Evolutionary conservation across 35 echinoderm and acorn worm genomes (phyloP), one percentile per base, ranked within the genome.

Genomic region (Holothuria glaberrima): DNA sequence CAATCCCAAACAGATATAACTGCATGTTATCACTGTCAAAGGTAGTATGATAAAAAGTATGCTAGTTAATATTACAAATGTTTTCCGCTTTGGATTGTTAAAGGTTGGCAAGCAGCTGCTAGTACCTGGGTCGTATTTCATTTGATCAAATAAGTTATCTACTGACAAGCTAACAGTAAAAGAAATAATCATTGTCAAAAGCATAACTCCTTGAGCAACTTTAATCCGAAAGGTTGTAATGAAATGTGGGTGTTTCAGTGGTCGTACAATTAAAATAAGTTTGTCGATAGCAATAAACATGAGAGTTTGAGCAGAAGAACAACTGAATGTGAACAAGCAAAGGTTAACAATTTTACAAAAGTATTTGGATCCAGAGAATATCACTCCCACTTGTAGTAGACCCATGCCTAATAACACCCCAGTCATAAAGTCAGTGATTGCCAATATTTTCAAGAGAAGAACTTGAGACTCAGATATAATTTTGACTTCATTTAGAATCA

Each of bases 161-260:
- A 14, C 17, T 2, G 79, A 83, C 3, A 83, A 27, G 48, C 24
- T 3, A 16, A 83, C 22, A 12, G 56, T 32, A 25, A 57, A 59
- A 7, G 56, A 12, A 10, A 83, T 0, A 16, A 54, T 6, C 20
- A 83, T 27, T 12, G n/a, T n/a, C n/a, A n/a, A n/a, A 57, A 50
- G 31, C 48, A 5, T 17, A 27, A 27, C 17, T 12, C 22, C 26
- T 58, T 14, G 17, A 48, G 31, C 30, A 26, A 61, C 9, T 59
- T 83, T 83, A 16, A 83, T 83, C 24, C 79, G 48, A 34, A 61
- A 58, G 13, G 48, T 26, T 16, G 79, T 83, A 21, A 83, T 50
- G 18, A 58, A 33, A 12, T 9, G 29, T 1, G 4, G 16, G 52
- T 83, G 58, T 48, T 24, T 5, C 0, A 83, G 48, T 32, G 79